Evolutionary conservation across 2,888 invertebrate species (phyloP).

Genomic region (Trichogramma evanescens): DNA sequence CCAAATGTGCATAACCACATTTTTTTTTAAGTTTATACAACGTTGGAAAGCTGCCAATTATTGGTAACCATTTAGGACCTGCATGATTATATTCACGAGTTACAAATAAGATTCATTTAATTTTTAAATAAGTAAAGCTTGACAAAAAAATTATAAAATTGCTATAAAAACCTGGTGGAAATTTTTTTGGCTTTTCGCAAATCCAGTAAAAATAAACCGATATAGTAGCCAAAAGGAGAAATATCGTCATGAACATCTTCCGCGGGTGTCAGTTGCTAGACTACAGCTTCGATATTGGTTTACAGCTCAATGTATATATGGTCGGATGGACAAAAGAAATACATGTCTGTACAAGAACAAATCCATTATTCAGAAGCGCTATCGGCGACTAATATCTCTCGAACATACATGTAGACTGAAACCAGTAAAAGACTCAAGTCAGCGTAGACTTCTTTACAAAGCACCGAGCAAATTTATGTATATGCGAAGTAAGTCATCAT

Average conservation of each 20-base stretch:
- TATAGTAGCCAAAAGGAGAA: slow-evolving; percentile 21
- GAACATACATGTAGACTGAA: no score
- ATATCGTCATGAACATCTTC: slow-evolving; percentile 11
- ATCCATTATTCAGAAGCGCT: no score
- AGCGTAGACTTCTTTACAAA: no score
- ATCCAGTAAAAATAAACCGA: slow-evolving; percentile 27
- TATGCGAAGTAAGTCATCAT: no score
- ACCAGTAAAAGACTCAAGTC: no score
- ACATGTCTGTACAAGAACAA: no score
- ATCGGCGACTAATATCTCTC: no score
- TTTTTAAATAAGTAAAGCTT: slow-evolving; percentile 2
- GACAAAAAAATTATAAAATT: neutral
- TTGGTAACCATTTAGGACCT: slow-evolving; percentile 55
- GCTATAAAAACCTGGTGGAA: slow-evolving; percentile 37
- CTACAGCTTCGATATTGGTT: no score
- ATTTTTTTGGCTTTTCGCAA: slow-evolving; percentile 35
- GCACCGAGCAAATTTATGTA: no score
- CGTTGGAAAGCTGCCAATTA: slow-evolving; percentile 50
- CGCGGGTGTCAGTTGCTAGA: no score
- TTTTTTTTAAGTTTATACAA: slow-evolving; percentile 43
- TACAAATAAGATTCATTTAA: neutral
- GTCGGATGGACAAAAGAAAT: no score
- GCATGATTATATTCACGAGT: slow-evolving; percentile 6
- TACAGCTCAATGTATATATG: no score
- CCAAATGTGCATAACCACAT: slow-evolving; percentile 54